These are phyloP conservation scores for Eubucco bourcierii DNA, from an alignment of 2,113 vertebrate genomes.

Conservation along the genomic window DNA sequence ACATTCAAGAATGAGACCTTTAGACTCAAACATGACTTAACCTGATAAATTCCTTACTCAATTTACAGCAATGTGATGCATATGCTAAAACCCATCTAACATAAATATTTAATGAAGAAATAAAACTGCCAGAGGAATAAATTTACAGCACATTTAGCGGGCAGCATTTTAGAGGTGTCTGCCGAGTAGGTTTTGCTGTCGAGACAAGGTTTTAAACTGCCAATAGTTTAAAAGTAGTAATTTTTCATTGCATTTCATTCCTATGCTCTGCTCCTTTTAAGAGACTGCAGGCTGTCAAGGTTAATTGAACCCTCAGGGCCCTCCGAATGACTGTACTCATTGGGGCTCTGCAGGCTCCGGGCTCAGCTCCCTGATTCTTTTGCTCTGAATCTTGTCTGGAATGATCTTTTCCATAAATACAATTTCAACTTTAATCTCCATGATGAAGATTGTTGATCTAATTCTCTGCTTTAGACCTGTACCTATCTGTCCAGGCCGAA, in stretches of 20 bases:
- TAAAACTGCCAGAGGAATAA: conserved; percentile 68
- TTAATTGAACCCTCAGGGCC: conserved; percentile 67
- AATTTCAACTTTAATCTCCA: conserved; percentile 37
- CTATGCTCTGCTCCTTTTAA: conserved; percentile 26
- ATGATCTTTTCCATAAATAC: conserved; percentile 47
- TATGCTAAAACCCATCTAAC: conserved; percentile 52
- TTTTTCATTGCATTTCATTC: conserved; percentile 59
- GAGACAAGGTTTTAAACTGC: conserved; percentile 65
- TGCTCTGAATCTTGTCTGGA: conserved; percentile 40
- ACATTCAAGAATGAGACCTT: conserved; percentile 36
- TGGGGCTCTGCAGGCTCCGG: conserved; percentile 25
- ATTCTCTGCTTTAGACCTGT: neutral
- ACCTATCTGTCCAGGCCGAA: neutral
- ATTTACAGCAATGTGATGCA: conserved; percentile 61
- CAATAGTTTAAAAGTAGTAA: conserved; percentile 62
- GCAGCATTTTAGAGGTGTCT: conserved; percentile 49
- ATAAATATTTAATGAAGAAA: conserved; percentile 73
- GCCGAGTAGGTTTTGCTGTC: conserved; percentile 45
- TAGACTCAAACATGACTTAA: conserved; percentile 49
- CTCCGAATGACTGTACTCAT: neutral
- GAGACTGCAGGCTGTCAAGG: conserved; percentile 65
- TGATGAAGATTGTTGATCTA: conserved; percentile 10
- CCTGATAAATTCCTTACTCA: conserved; percentile 56
- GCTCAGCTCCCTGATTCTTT: conserved; percentile 28
- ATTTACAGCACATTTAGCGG: conserved; percentile 46